Percentiles rank a stretch among this genome's conserved stretches.
phyloP scores from a whole-genome alignment of 2,888 invertebrate genomes.

The Schizaphis graminum region DNA sequence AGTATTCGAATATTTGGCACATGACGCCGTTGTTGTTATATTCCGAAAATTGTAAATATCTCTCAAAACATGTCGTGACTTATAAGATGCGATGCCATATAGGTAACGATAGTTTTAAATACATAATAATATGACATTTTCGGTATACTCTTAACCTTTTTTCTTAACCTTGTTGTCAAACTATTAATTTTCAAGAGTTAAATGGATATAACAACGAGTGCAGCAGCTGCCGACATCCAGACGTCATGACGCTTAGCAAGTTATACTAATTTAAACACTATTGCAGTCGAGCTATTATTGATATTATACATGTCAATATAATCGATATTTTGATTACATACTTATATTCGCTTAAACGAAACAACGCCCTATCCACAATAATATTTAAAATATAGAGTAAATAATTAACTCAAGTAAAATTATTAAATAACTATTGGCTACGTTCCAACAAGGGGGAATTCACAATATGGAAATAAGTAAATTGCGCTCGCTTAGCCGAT shows the following conservation, averaged over 20 bases:
- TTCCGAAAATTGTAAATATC: neutral
- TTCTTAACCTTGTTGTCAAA: neutral
- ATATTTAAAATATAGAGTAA: neutral
- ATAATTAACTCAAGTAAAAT: slow-evolving; percentile 25
- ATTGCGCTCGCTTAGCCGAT: neutral
- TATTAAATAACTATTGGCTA: neutral
- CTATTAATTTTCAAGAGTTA: neutral
- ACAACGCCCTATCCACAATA: neutral
- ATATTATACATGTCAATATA: neutral
- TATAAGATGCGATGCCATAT: neutral
- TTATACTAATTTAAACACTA: neutral
- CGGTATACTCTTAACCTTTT: neutral
- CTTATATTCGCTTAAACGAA: neutral
- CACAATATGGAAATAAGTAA: slow-evolving; percentile 35
- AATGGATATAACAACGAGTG: neutral
- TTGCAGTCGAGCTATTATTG: neutral
- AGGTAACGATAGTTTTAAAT: neutral
- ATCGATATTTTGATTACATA: neutral
- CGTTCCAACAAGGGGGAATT: neutral
- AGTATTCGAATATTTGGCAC: neutral
- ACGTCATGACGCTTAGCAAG: neutral
- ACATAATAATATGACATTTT: slow-evolving; percentile 7
- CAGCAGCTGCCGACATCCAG: neutral
- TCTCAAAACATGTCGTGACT: neutral
- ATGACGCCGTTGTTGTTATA: neutral